phyloP scores from a whole-genome alignment of 2,113 vertebrate species.

The Scophthalmus maximus region DNA sequence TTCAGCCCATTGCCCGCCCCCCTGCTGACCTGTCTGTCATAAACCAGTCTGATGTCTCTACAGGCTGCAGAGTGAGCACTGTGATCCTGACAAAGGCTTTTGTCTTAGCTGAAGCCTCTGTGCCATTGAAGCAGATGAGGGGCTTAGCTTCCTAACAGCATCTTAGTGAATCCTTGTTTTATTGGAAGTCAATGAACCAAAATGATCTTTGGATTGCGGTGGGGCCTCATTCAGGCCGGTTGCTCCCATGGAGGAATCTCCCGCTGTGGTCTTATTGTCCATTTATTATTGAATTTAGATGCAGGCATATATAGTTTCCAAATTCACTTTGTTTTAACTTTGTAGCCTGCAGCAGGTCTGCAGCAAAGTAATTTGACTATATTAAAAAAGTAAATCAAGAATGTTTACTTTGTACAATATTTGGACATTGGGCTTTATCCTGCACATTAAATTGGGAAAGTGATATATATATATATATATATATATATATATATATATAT shows the following conservation, averaged over 20 bases:
- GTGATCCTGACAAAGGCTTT: constrained; percentile 72
- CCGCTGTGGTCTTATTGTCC: constrained; percentile 22
- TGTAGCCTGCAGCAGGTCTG: not conserved
- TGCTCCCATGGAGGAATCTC: constrained; percentile 22
- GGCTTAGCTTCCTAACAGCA: constrained; percentile 47
- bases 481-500: too few relatives aligned
- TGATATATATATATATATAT: too few relatives aligned
- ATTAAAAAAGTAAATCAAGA: not conserved
- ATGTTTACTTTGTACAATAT: not conserved
- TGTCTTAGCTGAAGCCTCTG: constrained; percentile 61
- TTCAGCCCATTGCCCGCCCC: constrained; percentile 23
- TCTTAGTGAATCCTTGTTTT: constrained; percentile 55
- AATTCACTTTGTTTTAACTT: not conserved
- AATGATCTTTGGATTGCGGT: constrained; percentile 54
- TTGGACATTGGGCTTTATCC: not conserved
- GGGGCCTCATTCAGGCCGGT: constrained; percentile 18
- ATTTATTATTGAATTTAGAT: not conserved
- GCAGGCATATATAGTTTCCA: not conserved
- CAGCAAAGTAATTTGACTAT: too few relatives aligned
- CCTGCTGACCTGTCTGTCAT: constrained; percentile 74
- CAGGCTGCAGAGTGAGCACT: constrained; percentile 48
- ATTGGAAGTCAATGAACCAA: constrained; percentile 59
- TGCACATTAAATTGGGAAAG: too few relatives aligned
- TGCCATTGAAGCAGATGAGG: constrained; percentile 55
- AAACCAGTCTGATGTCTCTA: constrained; percentile 73